Base-by-base conservation (phyloP, 2,888 invertebrate species). In the Fissipunctia ypsillon region DNA sequence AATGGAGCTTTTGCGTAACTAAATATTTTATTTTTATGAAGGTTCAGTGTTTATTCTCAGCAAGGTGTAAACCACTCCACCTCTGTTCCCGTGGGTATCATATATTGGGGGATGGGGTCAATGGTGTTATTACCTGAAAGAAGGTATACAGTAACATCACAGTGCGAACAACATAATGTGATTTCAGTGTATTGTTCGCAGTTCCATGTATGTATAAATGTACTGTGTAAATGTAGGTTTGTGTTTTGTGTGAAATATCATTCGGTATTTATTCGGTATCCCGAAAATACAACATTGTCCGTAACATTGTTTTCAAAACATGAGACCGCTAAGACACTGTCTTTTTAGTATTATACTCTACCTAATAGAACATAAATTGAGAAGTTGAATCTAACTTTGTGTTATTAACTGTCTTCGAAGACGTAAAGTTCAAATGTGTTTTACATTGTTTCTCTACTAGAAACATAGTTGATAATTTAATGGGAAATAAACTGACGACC, bases 1-100 rank as follows among this genome's bases (percentile, higher is more conserved):
- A 78, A 72, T 64, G 31, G 60, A 79, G 59, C 52, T 60, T 79
- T 41, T 64, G 16, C 52, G 25, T 72, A 52, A 65, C n/a, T 56
- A 60, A 79, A 73, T 64, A 64, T 64, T 72, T 72, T 73, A 73
- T 77, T 79, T 77, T 52, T 19, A 31, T 41, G 25, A 74, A 74
- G 52, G 52, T 71, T 64, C 10, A 38, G 50, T 65, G 48, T 50
- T 64, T 52, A 71, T 78, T 25, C n/a, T 28, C 14, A 28, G 72
- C 14, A 59, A 59, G 63, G 79, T 77, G 79, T 79, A 77, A 77
- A 64, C 76, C 79, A 72, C 57, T 78, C 76, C n/a, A 71, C 28
- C 60, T 73, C 28, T 31, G 64, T 48, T 54, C 80, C 73, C 77
- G 60, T 41, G 80, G 65, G 77, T 35, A 28, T 80, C 65, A 77